Base-by-base conservation (phyloP, 2,888 invertebrate species). In the Calliphora vomitoria region DNA sequence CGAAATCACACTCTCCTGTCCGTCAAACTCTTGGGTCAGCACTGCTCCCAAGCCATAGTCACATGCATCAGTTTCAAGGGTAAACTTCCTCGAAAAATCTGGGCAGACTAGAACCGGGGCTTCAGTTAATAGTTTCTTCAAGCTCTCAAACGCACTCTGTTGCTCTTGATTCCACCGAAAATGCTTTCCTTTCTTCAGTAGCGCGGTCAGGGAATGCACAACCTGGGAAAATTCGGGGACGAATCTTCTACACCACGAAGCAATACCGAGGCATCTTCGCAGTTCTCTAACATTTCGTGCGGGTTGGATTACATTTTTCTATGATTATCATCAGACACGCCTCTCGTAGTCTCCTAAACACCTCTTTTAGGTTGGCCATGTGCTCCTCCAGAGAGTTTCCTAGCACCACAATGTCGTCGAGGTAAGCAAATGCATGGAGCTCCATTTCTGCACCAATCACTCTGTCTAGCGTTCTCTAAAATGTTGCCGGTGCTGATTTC, bases 91-190 rank as follows among this genome's bases (percentile, higher is more conserved):
- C n/a, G n/a, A n/a, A n/a, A n/a, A n/a, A n/a, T n/a, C n/a, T n/a
- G 0, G 41, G 18, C 8, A 75, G 15, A 8, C 38, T n/a, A 75
- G 15, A 8, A 47, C 50, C 1, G 64, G 75, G 8, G 55, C 53
- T 4, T 10, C 18, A 4, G 31, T 71, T 3, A 71, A 18, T 4
- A 35, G 11, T n/a, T 38, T 41, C 72, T 41, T 72, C 58, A 58
- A 41, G 6, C 2, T 1, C 0, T 31, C 10, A 25, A 72, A 72
- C 8, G 41, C 62, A n/a, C 55, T 15, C 35, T 55, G 38, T 8
- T 62, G 31, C 11, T 76, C 76, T 31, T 35, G 6, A 13, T 20
- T 38, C 75, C 75, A 76, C 11, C 62, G 31, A 31, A 47, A 76
- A 20, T 50, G 62, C 38, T 64, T 62, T 11, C 50, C 50, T 31